Percentiles rank a stretch among this genome's conserved stretches.
Evolutionary conservation across 2,888 invertebrate genomes (phyloP).

Genomic region (Drosophila mimica): DNA sequence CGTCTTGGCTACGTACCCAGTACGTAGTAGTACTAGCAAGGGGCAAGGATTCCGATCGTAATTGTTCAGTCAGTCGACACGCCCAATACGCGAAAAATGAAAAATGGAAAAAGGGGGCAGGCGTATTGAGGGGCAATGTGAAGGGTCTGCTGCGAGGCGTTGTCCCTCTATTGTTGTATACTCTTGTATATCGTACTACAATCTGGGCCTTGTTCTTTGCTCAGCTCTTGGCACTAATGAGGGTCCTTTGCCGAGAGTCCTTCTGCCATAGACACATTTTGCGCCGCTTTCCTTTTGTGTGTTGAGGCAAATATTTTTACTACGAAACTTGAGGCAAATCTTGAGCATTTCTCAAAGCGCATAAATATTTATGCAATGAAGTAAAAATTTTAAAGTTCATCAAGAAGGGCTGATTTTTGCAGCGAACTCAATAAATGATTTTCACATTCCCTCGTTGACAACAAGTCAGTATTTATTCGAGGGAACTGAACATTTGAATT

Average conservation of each 20-base stretch:
- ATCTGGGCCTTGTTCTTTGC: slow-evolving; percentile 65
- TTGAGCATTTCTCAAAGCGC: slow-evolving; percentile 71
- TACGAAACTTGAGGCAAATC: slow-evolving; percentile 43
- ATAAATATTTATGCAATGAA: slow-evolving; percentile 78
- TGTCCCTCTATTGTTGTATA: slow-evolving; percentile 56
- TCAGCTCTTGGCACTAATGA: slow-evolving; percentile 68
- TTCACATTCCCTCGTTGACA: slow-evolving; percentile 18
- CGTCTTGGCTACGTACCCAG: slow-evolving; percentile 56
- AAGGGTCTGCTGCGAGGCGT: slow-evolving; percentile 50
- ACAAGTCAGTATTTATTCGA: slow-evolving; percentile 8
- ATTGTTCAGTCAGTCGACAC: slow-evolving; percentile 73
- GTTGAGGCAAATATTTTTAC: slow-evolving; percentile 69
- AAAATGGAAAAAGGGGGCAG: slow-evolving; percentile 15
- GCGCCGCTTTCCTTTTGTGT: slow-evolving; percentile 60
- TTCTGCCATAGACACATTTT: slow-evolving; percentile 75
- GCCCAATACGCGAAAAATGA: slow-evolving; percentile 45
- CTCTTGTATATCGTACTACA: slow-evolving; percentile 48
- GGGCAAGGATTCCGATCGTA: slow-evolving; percentile 37
- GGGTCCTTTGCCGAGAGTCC: slow-evolving; percentile 67
- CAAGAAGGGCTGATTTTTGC: background rate
- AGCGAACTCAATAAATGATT: slow-evolving; percentile 15
- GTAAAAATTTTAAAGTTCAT: slow-evolving; percentile 57
- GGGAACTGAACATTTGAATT: background rate
- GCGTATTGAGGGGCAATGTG: slow-evolving; percentile 16
- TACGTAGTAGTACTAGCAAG: background rate